Percentiles rank a stretch among this genome's conserved stretches.
These are phyloP conservation scores for Oryctolagus cuniculus DNA, from an alignment of 2,113 vertebrate genomes.

Conservation along the genomic window DNA sequence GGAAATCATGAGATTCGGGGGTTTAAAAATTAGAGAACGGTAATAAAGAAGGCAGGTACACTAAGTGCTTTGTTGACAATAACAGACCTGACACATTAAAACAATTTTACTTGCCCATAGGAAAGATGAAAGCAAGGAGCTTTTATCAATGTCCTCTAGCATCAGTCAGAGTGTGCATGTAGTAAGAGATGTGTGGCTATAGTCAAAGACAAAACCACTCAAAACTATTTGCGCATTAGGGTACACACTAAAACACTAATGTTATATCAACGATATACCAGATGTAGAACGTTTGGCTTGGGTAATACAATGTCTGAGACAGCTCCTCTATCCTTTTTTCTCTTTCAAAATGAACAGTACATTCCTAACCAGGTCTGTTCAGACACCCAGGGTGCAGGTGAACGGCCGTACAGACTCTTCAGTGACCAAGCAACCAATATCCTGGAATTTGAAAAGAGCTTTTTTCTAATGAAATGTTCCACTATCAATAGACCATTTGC, in stretches of 20 bases:
- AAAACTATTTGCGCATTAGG: conserved; percentile 16
- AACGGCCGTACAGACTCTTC: conserved; percentile 72
- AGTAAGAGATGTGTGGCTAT: neutral
- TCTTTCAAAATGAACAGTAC: conserved; percentile 71
- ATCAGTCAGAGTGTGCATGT: neutral
- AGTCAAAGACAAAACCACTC: conserved; percentile 41
- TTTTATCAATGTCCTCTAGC: neutral
- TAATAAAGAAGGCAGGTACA: conserved; percentile 30
- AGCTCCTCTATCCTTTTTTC: conserved; percentile 60
- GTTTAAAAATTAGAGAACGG: conserved; percentile 57
- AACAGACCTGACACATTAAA: conserved; percentile 38
- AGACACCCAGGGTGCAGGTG: conserved; percentile 71
- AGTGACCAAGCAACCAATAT: conserved; percentile 80
- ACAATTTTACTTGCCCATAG: neutral
- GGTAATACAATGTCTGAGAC: conserved; percentile 39
- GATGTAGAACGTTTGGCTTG: conserved; percentile 52
- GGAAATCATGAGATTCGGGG: conserved; percentile 21
- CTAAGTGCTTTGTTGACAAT: neutral
- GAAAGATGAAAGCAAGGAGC: neutral
- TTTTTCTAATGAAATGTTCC: conserved; percentile 74
- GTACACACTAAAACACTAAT: conserved; percentile 42
- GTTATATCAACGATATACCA: conserved; percentile 2
- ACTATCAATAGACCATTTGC: conserved; percentile 72
- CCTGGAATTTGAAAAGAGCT: conserved; percentile 74
- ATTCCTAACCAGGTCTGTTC: conserved; percentile 79